These are phyloP conservation scores for Porites lobata DNA, from an alignment of 92 coral and sea anemone species.

Conservation along the genomic window DNA sequence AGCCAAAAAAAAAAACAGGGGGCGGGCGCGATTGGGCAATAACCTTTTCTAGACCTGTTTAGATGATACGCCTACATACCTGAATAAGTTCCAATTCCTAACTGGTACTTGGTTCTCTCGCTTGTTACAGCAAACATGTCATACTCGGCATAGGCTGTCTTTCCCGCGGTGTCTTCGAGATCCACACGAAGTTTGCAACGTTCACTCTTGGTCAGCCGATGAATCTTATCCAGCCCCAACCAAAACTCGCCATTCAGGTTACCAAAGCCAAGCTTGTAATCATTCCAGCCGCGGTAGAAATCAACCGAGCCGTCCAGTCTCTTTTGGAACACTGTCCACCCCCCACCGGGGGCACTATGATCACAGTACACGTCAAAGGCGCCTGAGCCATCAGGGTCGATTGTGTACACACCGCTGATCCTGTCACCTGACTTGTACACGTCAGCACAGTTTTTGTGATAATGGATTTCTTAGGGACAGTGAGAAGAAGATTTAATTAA, in stretches of 20 bases:
- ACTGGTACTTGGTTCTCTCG: conserved; percentile 17
- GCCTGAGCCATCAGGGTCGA: conserved; percentile 79
- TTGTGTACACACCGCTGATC: conserved; percentile 64
- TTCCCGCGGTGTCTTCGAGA: conserved; percentile 29
- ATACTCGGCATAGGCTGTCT: conserved; percentile 21
- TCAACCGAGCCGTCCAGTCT: conserved; percentile 25
- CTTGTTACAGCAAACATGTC: conserved; percentile 16
- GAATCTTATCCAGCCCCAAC: conserved; percentile 30
- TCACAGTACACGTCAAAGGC: conserved; percentile 79
- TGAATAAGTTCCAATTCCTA: conserved; percentile 15
- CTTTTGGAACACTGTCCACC: conserved; percentile 55
- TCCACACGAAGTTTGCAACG: conserved; percentile 24
- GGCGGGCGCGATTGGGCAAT: too few relatives aligned
- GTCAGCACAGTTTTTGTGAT: background rate
- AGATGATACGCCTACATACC: background rate
- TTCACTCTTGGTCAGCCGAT: conserved; percentile 14
- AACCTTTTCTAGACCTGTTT: background rate
- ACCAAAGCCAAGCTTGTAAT: conserved; percentile 56
- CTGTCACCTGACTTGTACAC: conserved; percentile 61
- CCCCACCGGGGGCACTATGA: background rate
- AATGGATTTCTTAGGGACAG: background rate
- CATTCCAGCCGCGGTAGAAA: conserved; percentile 73
- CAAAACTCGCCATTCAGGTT: conserved; percentile 47
- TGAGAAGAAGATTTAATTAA: too few relatives aligned
- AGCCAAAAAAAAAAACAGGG: background rate